Base-by-base conservation (phyloP, 2,888 invertebrate genomes). In the Leptinotarsa peninsularis region DNA sequence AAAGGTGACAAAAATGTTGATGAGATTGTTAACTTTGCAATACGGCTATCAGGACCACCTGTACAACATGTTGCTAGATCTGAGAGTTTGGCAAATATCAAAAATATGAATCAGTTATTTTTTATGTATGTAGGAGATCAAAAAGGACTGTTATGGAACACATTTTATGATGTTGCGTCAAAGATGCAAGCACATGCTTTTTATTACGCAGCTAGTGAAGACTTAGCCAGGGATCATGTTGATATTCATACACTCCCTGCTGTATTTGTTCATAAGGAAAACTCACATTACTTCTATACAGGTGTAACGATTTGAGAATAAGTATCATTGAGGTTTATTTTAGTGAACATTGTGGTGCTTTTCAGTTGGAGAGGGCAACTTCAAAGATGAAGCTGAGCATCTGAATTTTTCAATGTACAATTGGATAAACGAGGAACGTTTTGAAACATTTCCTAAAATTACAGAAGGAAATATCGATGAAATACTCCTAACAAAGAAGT, bases 381-480 rank as follows among this genome's bases (percentile, higher is more conserved):
- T 77, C 15, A 75, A 80, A 49, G 79, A 81, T 70, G 90, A 92
- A 79, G 88, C 89, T 4, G 87, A 89, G 33, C 87, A 90, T 78
- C 87, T 93, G 71, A 96, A 96, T 85, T 89, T 89, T 7, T 93
- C 95, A 27, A 89, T 98, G 81, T 93, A 94, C 81, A 93, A 93
- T 79, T 98, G 97, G 97, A 92, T 98, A 33, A 96, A 96, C 85
- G 92, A 94, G 18, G 98, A 98, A 87, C 91, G 97, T 78, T 98
- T 97, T 89, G 92, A 94, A 60, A 93, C 94, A 67, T 98, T 97
- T 85, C 96, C 96, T 10, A 96, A 96, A 90, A 92, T 96, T 33
- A 95, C 97, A 1, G 90, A 93, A 73, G 94, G 95, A 72, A 96
- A 96, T 84, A 92, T 95, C 73, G 93, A 96, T 88, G 94, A 97